Evolutionary conservation across 37 sponge, comb jelly and placozoan genomes (phyloP).

Genomic region (Petrosia ficiformis): DNA sequence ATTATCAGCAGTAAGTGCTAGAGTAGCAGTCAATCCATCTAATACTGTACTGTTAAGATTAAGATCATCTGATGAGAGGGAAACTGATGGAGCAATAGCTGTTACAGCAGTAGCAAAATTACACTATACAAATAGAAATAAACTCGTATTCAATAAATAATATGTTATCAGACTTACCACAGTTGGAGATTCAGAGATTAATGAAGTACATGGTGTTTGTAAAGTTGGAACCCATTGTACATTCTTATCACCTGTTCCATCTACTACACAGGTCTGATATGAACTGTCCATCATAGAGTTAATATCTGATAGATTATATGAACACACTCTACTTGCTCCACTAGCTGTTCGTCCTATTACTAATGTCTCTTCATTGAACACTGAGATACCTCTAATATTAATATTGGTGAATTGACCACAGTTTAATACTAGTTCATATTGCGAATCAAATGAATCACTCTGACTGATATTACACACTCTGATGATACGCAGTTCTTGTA

Average conservation of each 20-base stretch:
- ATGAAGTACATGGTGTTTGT: neutral
- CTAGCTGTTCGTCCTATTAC: neutral
- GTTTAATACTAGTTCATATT: conserved; percentile 2
- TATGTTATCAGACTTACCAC: neutral
- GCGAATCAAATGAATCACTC: neutral
- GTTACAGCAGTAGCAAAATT: neutral
- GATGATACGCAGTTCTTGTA: neutral
- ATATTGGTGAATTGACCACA: neutral
- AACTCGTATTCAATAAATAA: too few species aligned
- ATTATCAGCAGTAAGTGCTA: neutral
- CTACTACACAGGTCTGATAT: neutral
- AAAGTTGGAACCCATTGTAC: neutral
- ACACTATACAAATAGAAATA: too few species aligned
- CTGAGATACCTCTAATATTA: neutral
- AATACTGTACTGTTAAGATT: neutral
- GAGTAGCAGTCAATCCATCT: neutral
- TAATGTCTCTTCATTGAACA: neutral
- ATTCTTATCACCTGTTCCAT: neutral
- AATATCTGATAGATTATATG: conserved; percentile 4
- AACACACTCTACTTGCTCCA: neutral
- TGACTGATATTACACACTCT: conserved; percentile 11
- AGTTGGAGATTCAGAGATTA: neutral
- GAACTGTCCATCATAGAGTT: conserved; percentile 1
- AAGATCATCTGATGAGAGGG: neutral
- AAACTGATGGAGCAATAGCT: neutral